Evolutionary conservation across 2,888 invertebrate species (phyloP).

Genomic region (Lithodes maja): DNA sequence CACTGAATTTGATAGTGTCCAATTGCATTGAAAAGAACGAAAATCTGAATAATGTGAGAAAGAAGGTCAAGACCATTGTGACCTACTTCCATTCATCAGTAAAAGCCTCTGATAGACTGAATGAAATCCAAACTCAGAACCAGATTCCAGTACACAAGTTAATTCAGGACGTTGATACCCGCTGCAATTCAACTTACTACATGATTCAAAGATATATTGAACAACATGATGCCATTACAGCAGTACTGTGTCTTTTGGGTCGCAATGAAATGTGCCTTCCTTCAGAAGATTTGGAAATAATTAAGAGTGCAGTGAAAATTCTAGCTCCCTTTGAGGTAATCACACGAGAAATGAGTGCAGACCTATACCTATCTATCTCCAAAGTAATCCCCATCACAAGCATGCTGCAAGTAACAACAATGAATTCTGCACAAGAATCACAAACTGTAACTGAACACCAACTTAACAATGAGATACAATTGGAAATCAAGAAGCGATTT

Average conservation of each 20-base stretch:
- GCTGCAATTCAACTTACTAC: slow-evolving; percentile 39
- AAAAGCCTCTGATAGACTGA: slow-evolving; percentile 19
- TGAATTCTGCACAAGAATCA: neutral
- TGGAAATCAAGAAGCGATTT: slow-evolving; percentile 13
- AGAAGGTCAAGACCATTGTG: slow-evolving; percentile 21
- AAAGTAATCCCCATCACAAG: slow-evolving; percentile 11
- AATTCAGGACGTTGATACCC: slow-evolving; percentile 35
- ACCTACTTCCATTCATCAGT: slow-evolving; percentile 21
- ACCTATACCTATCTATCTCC: slow-evolving; percentile 9
- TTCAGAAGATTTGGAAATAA: neutral
- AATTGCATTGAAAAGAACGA: neutral
- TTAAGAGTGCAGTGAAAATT: neutral
- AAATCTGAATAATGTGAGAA: neutral
- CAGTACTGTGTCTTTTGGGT: slow-evolving; percentile 4
- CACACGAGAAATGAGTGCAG: slow-evolving; percentile 7
- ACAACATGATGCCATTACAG: neutral
- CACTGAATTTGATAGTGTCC: slow-evolving; percentile 31
- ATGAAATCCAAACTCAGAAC: slow-evolving; percentile 11
- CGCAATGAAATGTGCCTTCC: slow-evolving; percentile 11
- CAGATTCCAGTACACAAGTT: neutral
- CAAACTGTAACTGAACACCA: neutral
- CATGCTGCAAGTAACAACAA: neutral
- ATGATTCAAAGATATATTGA: slow-evolving; percentile 27
- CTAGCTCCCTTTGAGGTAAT: slow-evolving; percentile 24
- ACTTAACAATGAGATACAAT: neutral